Conservation (phyloP, 2,113 vertebrate genomes). For the Odontophorus gujanensis region DNA sequence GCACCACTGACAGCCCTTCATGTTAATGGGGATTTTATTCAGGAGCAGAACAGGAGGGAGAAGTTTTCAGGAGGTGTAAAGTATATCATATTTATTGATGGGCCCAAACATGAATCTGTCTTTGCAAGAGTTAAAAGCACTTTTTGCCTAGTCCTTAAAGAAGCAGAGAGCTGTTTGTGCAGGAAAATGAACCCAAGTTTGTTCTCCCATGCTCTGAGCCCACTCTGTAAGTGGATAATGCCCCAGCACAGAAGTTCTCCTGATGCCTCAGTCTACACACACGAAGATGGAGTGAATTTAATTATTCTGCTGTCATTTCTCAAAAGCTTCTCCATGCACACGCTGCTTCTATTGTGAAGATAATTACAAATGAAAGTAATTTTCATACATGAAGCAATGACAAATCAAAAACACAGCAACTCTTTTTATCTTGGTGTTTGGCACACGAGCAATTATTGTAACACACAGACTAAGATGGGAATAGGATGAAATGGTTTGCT, state of each 20-base stretch:
- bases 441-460: not conserved
- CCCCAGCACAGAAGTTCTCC: constrained; percentile 17
- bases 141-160: constrained; percentile 1
- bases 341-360: constrained; percentile 18
- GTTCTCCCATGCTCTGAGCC: not conserved
- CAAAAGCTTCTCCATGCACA: constrained; percentile 39
- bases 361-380: constrained; percentile 50
- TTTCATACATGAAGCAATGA: constrained; percentile 65
- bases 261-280: not conserved
- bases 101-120: not conserved
- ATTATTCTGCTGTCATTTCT: constrained; percentile 50
- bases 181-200: constrained; percentile 21
- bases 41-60: not conserved
- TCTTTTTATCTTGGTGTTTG: constrained; percentile 35
- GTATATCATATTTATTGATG: not conserved
- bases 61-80: not conserved
- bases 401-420: not conserved
- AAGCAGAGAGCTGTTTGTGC: not conserved
- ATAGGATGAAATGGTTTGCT: constrained; percentile 14
- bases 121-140: not conserved
- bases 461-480: not conserved
- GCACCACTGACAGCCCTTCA: rapidly evolving
- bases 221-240: not conserved
- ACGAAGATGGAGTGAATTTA: constrained; percentile 35
- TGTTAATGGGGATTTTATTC: not conserved